Conservation (phyloP, 2,888 invertebrate species). For the Zaprionus lineosus region DNA sequence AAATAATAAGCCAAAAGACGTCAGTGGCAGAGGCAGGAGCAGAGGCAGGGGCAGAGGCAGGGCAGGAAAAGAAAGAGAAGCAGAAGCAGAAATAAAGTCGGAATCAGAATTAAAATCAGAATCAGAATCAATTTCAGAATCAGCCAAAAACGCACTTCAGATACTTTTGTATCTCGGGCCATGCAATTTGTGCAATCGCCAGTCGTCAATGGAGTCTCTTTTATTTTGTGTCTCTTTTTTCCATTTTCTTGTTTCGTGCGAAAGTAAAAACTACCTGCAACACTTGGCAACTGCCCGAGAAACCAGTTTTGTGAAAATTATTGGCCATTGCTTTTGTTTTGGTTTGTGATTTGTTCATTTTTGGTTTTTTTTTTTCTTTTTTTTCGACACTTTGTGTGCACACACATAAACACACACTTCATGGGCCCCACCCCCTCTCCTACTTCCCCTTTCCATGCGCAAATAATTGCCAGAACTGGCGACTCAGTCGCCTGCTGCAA, state of each 20-base stretch:
- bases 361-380: constrained; percentile 22
- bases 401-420: background rate
- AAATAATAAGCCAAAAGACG: constrained; percentile 54
- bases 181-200: constrained; percentile 42
- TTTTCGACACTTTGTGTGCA: constrained; percentile 31
- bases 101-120: no score
- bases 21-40: constrained; percentile 27
- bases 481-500: constrained; percentile 35
- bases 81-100: constrained; percentile 20
- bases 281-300: constrained; percentile 48
- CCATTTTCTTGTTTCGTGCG: constrained; percentile 61
- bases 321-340: constrained; percentile 56
- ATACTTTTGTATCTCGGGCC: constrained; percentile 58
- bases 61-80: no score
- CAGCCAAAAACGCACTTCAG: constrained; percentile 42
- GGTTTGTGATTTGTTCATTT: constrained; percentile 22
- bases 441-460: constrained; percentile 3
- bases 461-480: constrained; percentile 40
- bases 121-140: constrained; percentile 32
- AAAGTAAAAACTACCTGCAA: constrained; percentile 77
- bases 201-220: constrained; percentile 15
- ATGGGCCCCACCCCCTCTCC: background rate
- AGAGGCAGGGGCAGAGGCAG: no score
- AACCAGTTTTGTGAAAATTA: constrained; percentile 76
- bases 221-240: constrained; percentile 9